These are phyloP conservation scores for Drosophila melanica DNA, from an alignment of 1,140 invertebrate genomes.

Conservation along the genomic window DNA sequence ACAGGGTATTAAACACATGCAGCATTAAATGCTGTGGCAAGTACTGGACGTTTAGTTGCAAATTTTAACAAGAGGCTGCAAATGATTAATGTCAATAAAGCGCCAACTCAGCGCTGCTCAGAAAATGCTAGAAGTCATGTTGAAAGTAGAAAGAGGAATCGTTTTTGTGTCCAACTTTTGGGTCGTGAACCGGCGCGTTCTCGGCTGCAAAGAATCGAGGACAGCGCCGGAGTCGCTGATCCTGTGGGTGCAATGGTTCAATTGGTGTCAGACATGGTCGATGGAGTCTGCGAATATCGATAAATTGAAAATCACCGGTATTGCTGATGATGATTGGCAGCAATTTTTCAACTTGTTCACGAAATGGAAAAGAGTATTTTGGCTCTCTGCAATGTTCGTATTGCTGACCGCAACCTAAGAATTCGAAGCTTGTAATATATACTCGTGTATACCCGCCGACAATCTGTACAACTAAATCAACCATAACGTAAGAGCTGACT, in stretches of 20 bases:
- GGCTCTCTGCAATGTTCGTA: no score
- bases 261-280: slow-evolving; percentile 50
- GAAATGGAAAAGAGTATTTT: no score
- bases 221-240: slow-evolving; percentile 17
- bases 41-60: slow-evolving; percentile 60
- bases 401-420: background rate
- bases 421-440: background rate
- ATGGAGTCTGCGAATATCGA: slow-evolving; percentile 33
- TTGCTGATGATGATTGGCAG: slow-evolving; percentile 27
- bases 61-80: slow-evolving; percentile 71
- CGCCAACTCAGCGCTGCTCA: slow-evolving; percentile 26
- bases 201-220: slow-evolving; percentile 2
- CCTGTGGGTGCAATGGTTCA: slow-evolving; percentile 74
- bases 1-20: slow-evolving; percentile 3
- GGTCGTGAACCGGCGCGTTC: slow-evolving; percentile 67
- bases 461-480: no score
- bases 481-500: background rate
- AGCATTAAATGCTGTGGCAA: slow-evolving; percentile 13
- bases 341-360: slow-evolving; percentile 17
- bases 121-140: slow-evolving; percentile 54
- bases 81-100: slow-evolving; percentile 81
- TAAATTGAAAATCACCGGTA: slow-evolving; percentile 59
- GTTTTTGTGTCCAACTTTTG: slow-evolving; percentile 45
- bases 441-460: background rate
- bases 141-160: slow-evolving; percentile 30